Evolutionary conservation across 1,140 invertebrate genomes (phyloP), one percentile per base, ranked within the genome.

Genomic region (Aplysia californica): DNA sequence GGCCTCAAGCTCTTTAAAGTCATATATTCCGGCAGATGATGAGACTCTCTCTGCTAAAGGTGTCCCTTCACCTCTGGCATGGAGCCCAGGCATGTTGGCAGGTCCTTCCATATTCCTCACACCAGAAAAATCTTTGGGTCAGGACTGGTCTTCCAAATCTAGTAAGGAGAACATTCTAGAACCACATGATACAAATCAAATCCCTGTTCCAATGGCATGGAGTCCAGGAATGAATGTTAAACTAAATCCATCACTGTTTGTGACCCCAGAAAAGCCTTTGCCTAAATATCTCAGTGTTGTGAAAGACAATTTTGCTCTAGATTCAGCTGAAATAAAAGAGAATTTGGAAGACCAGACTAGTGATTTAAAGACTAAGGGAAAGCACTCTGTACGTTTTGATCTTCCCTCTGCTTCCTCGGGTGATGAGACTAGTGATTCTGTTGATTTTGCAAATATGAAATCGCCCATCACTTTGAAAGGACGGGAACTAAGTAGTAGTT

Each of bases 261-360:
- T 83, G 15, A 83, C 78, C 20, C 80, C 78, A 67, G 80, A 83
- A 68, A 79, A 79, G 65, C 23, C n/a, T 50, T 1, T 39, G 23
- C 44, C 3, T 55, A 70, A 35, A n/a, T n/a, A n/a, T n/a, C n/a
- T n/a, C n/a, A n/a, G n/a, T n/a, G n/a, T n/a, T n/a, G n/a, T n/a
- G n/a, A n/a, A 29, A 20, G 2, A 50, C 55, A 44, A 69, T 38
- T n/a, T n/a, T 56, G 29, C 38, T 58, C 33, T 58, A 35, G 33
- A 33, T 6, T 38, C 33, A 70, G 67, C 10, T 23, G 21, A 35
- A 61, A 59, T 39, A 39, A 55, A 50, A 79, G 59, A 77, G 38
- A 44, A 75, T 35, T 65, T 2, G 35, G 38, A 41, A 58, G 26
- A 20, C 39, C 6, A 38, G 55, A 23, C n/a, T 6, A 21, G 3